Percentiles rank a stretch among this genome's conserved stretches.
Conservation (phyloP, 2,797 vertebrate genomes). For the Semaprochilodus insignis region DNA sequence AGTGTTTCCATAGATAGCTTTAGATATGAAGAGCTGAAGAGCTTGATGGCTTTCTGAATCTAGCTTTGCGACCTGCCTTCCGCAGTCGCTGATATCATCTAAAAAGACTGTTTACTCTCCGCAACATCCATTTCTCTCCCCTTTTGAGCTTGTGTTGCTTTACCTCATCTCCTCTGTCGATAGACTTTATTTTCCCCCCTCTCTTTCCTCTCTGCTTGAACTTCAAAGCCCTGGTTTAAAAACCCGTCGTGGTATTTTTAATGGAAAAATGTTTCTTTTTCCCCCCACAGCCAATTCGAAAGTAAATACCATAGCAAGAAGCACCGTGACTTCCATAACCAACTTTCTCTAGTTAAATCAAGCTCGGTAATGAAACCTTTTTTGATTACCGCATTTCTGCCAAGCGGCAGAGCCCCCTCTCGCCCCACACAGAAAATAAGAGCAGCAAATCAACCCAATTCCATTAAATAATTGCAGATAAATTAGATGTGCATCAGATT, state of each 20-base stretch:
- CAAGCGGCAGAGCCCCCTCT: slow-evolving; percentile 51
- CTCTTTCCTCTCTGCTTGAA: slow-evolving; percentile 69
- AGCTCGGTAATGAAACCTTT: slow-evolving; percentile 70
- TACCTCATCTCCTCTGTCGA: slow-evolving; percentile 45
- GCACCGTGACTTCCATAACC: slow-evolving; percentile 60
- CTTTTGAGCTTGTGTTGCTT: slow-evolving; percentile 32
- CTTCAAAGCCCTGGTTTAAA: slow-evolving; percentile 68
- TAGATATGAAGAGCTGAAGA: slow-evolving; percentile 2
- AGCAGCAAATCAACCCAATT: slow-evolving; percentile 63
- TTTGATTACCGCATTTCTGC: slow-evolving; percentile 67
- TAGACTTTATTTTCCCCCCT: slow-evolving; percentile 41
- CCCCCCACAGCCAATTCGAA: slow-evolving; percentile 67
- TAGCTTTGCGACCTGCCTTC: slow-evolving; percentile 10
- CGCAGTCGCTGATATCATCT: slow-evolving; percentile 32
- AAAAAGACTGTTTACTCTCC: slow-evolving; percentile 35
- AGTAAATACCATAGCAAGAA: slow-evolving; percentile 48
- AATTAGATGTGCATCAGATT: slow-evolving; percentile 71
- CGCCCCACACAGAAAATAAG: slow-evolving; percentile 49
- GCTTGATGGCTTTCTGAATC: neutral
- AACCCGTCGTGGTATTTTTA: slow-evolving; percentile 63
- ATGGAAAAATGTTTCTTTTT: slow-evolving; percentile 66
- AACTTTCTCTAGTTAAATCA: slow-evolving; percentile 67
- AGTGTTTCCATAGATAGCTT: neutral
- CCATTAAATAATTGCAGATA: slow-evolving; percentile 74
- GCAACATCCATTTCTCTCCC: slow-evolving; percentile 16